Evolutionary conservation across 2,888 invertebrate species (phyloP).

Genomic region (Leptinotarsa rubiginosa): DNA sequence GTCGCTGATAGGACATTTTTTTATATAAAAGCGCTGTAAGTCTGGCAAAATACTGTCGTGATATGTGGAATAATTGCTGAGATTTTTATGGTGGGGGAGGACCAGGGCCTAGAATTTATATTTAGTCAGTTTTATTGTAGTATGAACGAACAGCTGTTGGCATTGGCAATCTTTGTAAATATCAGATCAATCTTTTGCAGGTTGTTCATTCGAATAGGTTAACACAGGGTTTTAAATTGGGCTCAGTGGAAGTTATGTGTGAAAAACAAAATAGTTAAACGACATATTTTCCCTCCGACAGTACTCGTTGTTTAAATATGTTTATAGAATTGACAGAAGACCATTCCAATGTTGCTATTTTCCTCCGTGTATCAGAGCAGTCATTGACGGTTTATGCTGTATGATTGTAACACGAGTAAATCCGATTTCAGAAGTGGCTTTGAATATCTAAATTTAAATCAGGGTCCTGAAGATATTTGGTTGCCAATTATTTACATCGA

Average conservation of each 20-base stretch:
- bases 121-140: conserved; percentile 61
- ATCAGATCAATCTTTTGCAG: conserved; percentile 30
- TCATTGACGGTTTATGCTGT: no score
- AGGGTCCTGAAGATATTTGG: background rate
- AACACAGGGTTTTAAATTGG: background rate
- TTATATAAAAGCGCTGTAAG: conserved; percentile 54
- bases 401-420: no score
- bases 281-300: no score
- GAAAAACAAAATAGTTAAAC: background rate
- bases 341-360: no score
- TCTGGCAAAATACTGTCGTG: conserved; percentile 54
- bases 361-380: no score
- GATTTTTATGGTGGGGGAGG: conserved; percentile 61
- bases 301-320: no score
- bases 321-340: no score
- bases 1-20: conserved; percentile 73
- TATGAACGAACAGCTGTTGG: conserved; percentile 57
- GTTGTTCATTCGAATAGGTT: background rate
- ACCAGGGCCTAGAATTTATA: conserved; percentile 61
- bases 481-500: background rate
- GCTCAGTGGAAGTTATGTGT: background rate
- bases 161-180: conserved; percentile 44
- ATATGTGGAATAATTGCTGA: conserved; percentile 58
- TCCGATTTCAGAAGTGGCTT: background rate
- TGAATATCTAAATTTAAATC: background rate